Conservation (phyloP, 2,113 vertebrate genomes). For the Nettapus auritus region DNA sequence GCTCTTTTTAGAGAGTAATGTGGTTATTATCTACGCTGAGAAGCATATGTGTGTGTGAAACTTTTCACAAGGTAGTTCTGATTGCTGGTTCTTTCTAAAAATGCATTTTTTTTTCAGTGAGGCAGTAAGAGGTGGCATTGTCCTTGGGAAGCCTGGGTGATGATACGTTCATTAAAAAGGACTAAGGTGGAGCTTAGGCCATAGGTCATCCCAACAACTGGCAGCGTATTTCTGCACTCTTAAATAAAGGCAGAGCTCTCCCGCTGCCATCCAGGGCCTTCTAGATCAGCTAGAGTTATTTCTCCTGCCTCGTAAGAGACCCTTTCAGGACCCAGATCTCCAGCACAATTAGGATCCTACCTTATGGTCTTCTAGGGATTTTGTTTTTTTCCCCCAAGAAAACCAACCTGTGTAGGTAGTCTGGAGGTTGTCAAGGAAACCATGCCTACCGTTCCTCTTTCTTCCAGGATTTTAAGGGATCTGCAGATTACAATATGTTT, state of each 20-base stretch:
- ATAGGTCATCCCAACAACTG: neutral
- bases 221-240: neutral
- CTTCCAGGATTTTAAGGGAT: neutral
- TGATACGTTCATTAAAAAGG: neutral
- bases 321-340: neutral
- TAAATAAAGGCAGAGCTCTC: neutral
- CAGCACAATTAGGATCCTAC: neutral
- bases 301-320: neutral
- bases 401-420: neutral
- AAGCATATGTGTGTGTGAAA: neutral
- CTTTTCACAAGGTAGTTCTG: neutral
- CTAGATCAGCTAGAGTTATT: neutral
- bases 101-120: neutral
- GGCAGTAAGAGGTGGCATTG: neutral
- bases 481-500: neutral
- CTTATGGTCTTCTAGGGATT: neutral
- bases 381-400: neutral
- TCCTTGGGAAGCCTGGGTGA: neutral
- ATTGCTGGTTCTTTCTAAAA: neutral
- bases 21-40: neutral
- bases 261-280: neutral
- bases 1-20: neutral
- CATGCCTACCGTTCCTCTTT: neutral
- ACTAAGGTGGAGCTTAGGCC: neutral
- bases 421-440: neutral